These are phyloP conservation scores for Drosophila subquinaria DNA, from an alignment of 2,888 invertebrate species.

Conservation along the genomic window DNA sequence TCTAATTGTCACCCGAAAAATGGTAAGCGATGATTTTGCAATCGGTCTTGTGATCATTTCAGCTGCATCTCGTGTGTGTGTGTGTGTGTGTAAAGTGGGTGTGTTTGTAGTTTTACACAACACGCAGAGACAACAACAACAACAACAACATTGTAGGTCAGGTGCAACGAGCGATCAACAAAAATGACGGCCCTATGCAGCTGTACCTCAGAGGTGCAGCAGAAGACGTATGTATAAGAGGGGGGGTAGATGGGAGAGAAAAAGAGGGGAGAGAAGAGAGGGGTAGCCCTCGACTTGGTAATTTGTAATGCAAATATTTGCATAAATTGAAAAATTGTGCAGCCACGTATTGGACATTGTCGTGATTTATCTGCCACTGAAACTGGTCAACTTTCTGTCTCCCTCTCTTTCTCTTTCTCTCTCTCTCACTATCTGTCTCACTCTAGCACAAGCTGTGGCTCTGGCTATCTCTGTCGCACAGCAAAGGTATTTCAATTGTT, in stretches of 20 bases:
- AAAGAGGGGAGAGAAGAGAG: neutral
- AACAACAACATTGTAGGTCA: slow-evolving; percentile 65
- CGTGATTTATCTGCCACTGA: slow-evolving; percentile 59
- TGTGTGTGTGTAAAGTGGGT: slow-evolving; percentile 66
- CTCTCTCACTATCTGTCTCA: neutral
- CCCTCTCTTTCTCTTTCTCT: neutral
- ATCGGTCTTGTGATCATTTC: slow-evolving; percentile 38
- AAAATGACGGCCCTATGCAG: slow-evolving; percentile 54
- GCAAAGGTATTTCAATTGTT: slow-evolving; percentile 59
- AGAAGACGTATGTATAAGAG: neutral
- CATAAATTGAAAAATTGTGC: slow-evolving; percentile 67
- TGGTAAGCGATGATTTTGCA: slow-evolving; percentile 46
- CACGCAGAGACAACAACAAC: slow-evolving; percentile 31
- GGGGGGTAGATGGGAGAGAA: neutral
- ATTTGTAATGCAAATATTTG: slow-evolving; percentile 80
- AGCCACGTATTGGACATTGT: slow-evolving; percentile 61
- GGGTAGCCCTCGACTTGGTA: slow-evolving; percentile 58
- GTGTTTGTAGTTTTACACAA: slow-evolving; percentile 70
- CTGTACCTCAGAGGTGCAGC: slow-evolving; percentile 17
- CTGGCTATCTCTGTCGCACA: slow-evolving; percentile 28
- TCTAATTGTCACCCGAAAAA: slow-evolving; percentile 64
- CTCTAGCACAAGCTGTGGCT: neutral
- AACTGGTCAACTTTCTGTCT: slow-evolving; percentile 1
- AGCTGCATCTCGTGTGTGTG: slow-evolving; percentile 3
- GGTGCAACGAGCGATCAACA: slow-evolving; percentile 56